Evolutionary conservation across 2,888 invertebrate genomes (phyloP).

Genomic region (Hyles lineata): DNA sequence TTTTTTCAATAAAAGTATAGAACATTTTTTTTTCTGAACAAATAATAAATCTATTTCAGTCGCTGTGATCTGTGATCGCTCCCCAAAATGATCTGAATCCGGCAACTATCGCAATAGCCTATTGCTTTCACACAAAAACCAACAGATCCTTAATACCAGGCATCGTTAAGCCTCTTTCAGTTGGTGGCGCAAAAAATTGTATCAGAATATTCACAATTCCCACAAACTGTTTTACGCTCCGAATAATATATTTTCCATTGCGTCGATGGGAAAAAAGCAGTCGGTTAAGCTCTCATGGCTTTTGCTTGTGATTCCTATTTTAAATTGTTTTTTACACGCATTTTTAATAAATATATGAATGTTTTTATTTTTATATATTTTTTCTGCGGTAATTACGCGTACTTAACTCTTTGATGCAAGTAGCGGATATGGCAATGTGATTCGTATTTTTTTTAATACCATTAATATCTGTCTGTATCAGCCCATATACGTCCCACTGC

Average conservation of each 20-base stretch:
- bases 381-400: too few species aligned
- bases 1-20: too few species aligned
- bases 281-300: background rate
- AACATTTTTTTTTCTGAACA: too few species aligned
- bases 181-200: constrained; percentile 3
- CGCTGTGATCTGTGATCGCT: too few species aligned
- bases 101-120: too few species aligned
- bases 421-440: too few species aligned
- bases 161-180: constrained; percentile 12
- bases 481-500: too few species aligned
- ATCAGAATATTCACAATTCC: constrained; percentile 14
- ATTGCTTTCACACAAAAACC: background rate
- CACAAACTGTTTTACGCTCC: background rate
- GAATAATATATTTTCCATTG: constrained; percentile 12
- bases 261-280: background rate
- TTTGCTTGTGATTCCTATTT: background rate
- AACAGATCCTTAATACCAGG: background rate
- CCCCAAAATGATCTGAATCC: too few species aligned
- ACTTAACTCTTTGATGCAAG: too few species aligned
- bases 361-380: background rate
- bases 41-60: too few species aligned
- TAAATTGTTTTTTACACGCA: background rate
- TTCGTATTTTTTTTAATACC: too few species aligned
- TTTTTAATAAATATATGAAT: background rate
- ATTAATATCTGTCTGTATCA: too few species aligned